phyloP scores from a whole-genome alignment of 2,113 vertebrate genomes.

The Neolamprologus sp. region DNA sequence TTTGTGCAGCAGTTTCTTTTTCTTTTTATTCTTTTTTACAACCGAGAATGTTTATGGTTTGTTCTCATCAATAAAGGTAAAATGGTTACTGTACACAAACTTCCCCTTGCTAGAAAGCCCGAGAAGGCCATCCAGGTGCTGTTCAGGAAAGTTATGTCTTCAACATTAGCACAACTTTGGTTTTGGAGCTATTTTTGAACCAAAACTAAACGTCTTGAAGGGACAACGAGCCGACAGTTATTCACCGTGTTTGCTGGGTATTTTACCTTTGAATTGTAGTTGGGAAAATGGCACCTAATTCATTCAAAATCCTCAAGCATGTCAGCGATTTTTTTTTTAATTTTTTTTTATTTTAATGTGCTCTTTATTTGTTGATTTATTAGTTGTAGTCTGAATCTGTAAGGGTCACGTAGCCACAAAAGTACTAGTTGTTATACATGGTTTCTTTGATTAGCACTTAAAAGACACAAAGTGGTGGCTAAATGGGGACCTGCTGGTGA shows the following conservation, averaged over 20 bases:
- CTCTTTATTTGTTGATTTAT: background rate
- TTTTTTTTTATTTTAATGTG: no score
- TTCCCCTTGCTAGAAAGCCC: rapidly evolving
- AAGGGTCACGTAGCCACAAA: background rate
- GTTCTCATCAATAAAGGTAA: background rate
- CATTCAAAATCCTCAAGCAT: background rate
- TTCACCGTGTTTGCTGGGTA: background rate
- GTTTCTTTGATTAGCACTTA: background rate
- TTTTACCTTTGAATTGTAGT: background rate
- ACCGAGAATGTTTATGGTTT: background rate
- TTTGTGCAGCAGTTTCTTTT: background rate
- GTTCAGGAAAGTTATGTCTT: background rate
- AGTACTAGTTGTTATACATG: background rate
- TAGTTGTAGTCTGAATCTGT: background rate
- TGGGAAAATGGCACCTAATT: background rate
- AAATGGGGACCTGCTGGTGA: background rate
- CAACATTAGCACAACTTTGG: background rate
- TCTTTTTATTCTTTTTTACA: background rate
- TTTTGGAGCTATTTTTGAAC: background rate
- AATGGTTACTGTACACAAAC: background rate
- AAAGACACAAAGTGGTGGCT: background rate
- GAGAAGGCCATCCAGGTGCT: background rate
- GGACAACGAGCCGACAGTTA: background rate
- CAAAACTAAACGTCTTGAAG: background rate
- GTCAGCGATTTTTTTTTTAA: rapidly evolving